These are phyloP conservation scores for Drosophila grimshawi DNA, from an alignment of 1,140 invertebrate genomes.

Conservation along the genomic window DNA sequence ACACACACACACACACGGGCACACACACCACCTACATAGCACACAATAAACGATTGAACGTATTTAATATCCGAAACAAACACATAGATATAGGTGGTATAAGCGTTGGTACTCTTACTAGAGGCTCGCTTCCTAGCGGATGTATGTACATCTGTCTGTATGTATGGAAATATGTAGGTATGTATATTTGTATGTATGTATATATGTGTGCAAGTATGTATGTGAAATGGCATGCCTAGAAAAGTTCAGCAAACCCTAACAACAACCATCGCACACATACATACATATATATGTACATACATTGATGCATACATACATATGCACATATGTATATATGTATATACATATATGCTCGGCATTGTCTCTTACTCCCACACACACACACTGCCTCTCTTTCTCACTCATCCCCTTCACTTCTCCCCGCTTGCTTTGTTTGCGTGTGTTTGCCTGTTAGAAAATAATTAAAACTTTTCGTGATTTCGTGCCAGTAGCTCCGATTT, in stretches of 20 bases:
- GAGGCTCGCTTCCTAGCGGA: constrained; percentile 13
- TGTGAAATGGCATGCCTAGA: constrained; percentile 50
- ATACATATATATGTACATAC: no score
- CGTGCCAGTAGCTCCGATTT: constrained; percentile 79
- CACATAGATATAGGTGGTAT: constrained; percentile 1
- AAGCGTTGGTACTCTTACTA: constrained; percentile 1
- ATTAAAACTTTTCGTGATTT: constrained; percentile 83
- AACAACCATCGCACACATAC: constrained; percentile 12
- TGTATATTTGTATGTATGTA: no score
- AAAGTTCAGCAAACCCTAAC: constrained; percentile 57
- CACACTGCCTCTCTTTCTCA: constrained; percentile 1
- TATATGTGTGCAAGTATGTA: no score
- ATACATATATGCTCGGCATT: constrained; percentile 2
- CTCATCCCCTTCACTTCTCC: background rate
- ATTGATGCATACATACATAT: no score
- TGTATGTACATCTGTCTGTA: background rate
- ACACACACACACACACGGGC: constrained; percentile 6
- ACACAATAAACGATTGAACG: constrained; percentile 63
- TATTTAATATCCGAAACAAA: constrained; percentile 65
- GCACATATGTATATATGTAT: background rate
- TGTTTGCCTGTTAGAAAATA: constrained; percentile 81
- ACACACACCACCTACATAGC: background rate
- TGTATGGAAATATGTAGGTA: background rate
- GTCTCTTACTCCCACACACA: constrained; percentile 6
- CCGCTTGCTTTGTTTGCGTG: constrained; percentile 29